A percentile compares a stretch with the other conserved stretches of the same genome.
These are phyloP conservation scores for Himantopus leucocephalus DNA, from an alignment of 2,113 vertebrate species.

Conservation along the genomic window DNA sequence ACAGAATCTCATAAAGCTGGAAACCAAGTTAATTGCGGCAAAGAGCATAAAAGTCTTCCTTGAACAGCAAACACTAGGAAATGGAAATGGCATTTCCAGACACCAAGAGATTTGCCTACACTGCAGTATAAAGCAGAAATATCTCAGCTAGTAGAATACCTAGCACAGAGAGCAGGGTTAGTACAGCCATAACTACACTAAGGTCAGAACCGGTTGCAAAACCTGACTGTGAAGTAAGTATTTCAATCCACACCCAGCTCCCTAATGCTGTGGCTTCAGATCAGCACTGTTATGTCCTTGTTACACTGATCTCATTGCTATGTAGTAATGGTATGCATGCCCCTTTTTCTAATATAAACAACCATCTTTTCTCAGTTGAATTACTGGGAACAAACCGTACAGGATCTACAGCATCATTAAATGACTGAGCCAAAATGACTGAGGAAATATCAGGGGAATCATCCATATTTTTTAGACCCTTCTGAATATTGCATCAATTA, in stretches of 20 bases:
- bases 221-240: neutral
- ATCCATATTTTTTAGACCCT: neutral
- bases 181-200: neutral
- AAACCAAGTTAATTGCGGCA: neutral
- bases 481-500: neutral
- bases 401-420: neutral
- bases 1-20: neutral
- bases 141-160: neutral
- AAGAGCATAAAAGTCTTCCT: neutral
- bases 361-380: neutral
- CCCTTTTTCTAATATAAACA: accelerated
- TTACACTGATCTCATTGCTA: neutral
- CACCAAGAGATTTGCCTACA: neutral
- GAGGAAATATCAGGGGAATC: neutral
- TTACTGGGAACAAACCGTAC: neutral
- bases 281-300: neutral
- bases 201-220: neutral
- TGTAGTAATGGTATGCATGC: neutral
- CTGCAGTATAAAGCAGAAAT: neutral
- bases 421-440: neutral
- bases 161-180: neutral
- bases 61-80: neutral
- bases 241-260: neutral
- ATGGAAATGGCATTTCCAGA: neutral
- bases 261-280: neutral